Evolutionary conservation across 2,888 invertebrate genomes (phyloP).

Genomic region (Ptilodon capucinus): DNA sequence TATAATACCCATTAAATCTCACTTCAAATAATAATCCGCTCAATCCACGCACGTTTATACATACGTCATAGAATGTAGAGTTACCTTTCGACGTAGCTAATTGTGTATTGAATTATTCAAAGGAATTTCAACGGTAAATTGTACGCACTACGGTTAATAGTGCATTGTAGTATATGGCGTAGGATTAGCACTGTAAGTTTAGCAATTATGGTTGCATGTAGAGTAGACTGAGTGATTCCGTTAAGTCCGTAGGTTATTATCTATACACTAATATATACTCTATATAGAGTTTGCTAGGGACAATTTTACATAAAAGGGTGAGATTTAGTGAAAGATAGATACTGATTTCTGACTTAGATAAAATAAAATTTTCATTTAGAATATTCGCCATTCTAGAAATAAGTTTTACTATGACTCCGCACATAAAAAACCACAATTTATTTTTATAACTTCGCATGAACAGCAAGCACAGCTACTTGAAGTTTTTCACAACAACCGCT

Average conservation of each 20-base stretch:
- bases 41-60: background rate
- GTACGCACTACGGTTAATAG: background rate
- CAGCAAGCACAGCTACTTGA: conserved; percentile 13
- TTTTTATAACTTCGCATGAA: conserved; percentile 1
- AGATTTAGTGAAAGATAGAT: no score
- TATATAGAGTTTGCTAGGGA: no score
- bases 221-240: background rate
- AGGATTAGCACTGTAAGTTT: conserved; percentile 17
- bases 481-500: conserved; percentile 26
- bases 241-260: background rate
- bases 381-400: background rate
- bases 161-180: background rate
- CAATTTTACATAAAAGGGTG: no score
- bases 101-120: conserved; percentile 6
- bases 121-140: background rate
- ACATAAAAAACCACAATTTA: conserved; percentile 10
- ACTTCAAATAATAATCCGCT: background rate
- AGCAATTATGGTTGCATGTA: conserved; percentile 10
- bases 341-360: no score
- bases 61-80: background rate
- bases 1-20: background rate
- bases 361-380: no score
- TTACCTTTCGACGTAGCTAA: conserved; percentile 17
- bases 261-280: no score
- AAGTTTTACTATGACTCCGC: conserved; percentile 1